Conservation (phyloP, 2,113 vertebrate genomes). For the Probosciger aterrimus region DNA sequence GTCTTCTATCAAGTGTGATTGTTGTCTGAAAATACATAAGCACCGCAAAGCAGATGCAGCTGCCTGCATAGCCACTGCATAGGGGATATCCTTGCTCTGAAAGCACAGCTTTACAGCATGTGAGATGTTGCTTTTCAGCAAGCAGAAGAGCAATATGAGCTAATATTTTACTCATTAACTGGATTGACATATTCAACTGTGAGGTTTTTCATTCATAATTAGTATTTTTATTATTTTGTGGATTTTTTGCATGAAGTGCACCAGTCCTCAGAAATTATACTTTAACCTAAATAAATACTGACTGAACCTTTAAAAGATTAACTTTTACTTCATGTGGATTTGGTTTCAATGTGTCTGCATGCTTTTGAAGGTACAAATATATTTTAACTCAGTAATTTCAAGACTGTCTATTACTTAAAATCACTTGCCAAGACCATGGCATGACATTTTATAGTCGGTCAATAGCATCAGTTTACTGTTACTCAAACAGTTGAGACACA, state of each 20-base stretch:
- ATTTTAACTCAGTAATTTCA: neutral
- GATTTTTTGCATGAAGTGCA: neutral
- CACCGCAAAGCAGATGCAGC: neutral
- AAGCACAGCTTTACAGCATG: neutral
- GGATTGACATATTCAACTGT: neutral
- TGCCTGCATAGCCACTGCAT: neutral
- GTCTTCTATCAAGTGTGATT: neutral
- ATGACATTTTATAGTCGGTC: neutral
- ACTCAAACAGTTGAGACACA: neutral
- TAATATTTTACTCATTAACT: neutral
- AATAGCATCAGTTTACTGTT: neutral
- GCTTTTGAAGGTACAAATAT: neutral
- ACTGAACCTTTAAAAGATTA: conserved; percentile 27
- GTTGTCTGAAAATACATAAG: neutral
- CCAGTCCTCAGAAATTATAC: conserved; percentile 8
- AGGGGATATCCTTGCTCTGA: neutral
- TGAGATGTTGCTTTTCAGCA: neutral
- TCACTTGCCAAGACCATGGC: neutral
- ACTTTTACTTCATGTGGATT: conserved; percentile 10
- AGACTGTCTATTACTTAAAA: neutral
- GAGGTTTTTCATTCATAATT: neutral
- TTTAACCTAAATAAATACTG: conserved; percentile 30
- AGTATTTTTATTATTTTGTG: neutral
- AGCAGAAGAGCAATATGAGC: neutral
- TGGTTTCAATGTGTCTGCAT: neutral